Base-by-base conservation (phyloP, 2,888 invertebrate species). In the Vanessa cardui region DNA sequence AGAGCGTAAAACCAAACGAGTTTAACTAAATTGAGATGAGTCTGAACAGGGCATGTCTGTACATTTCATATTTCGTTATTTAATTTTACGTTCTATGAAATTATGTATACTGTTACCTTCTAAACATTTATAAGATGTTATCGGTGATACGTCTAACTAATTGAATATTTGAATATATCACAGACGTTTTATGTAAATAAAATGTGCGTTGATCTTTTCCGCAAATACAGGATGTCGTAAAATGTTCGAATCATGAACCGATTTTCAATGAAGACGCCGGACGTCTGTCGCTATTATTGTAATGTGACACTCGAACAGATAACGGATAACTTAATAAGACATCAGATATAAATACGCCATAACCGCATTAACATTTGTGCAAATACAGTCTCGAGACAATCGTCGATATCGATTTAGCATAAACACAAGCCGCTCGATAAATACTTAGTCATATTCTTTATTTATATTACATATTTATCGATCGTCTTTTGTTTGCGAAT, bases 191-290 rank as follows among this genome's bases (percentile, higher is more conserved):
- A 33, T 56, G 33, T 39, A 33, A 56, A 56, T 56, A 39, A 20
- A 56, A 39, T 9, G 7, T 31, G 16, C 52, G 52, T 26, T 54
- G 26, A 16, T 54, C 52, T 31, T 54, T 54, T 54, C 52, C 52
- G 52, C 52, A 54, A 31, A 54, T 54, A 15, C 52, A 26, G 56
- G 56, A 56, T 33, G 56, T 56, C 56, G 18, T 56, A 18, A 56
- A 56, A 39, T 56, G n/a, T 56, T 39, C 56, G 9, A 18, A 39
- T 56, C 56, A 56, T 56, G 56, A 39, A 39, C 39, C 18, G 56
- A 56, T 26, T 56, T 12, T 39, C 56, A 56, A 56, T 39, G 33
- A 56, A 56, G 16, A 50, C 18, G n/a, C 5, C 56, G 33, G 18
- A 39, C 39, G 56, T 56, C 39, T 56, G 56, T 39, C 33, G 18